Base-by-base conservation (phyloP, 2,888 invertebrate species). In the Pollenia angustigena region DNA sequence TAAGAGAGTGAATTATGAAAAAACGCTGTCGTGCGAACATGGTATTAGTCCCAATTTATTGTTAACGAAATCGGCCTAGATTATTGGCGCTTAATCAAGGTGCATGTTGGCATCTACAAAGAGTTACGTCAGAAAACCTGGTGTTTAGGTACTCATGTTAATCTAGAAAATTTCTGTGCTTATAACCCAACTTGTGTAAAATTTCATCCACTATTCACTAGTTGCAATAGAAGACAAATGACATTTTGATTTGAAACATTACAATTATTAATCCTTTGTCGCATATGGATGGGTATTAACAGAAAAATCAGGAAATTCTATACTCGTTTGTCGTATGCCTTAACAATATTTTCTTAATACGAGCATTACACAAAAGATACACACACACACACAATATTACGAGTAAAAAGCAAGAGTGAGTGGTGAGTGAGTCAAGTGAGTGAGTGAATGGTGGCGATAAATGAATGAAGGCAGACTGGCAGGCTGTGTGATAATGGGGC, bases 211-310 rank as follows among this genome's bases (percentile, higher is more conserved):
- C 23, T 56, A n/a, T 68, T 56, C 46, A 10, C 23, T 16, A 56
- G 11, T n/a, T 48, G 18, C 78, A 64, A 18, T 64, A 14, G 23
- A 48, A 32, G 16, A 66, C 64, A 60, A 81, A 68, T 81, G 75
- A 81, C 60, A 69, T 82, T 76, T 81, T 62, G 76, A 82, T 76
- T 69, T 44, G 14, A 62, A 82, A 54, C 42, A 74, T 54, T 60
- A 64, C 52, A 79, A 82, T 62, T 74, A 42, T 72, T 84, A 84
- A 84, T 84, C 79, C 60, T 79, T 74, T 74, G 68, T 60, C 23
- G 68, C 60, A 68, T 60, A 75, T 80, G 69, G 62, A 56, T 62
- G 69, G 52, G 42, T 74, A 79, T 84, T 68, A 60, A 84, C 68
- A 10, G 48, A 72, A 79, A 32, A 79, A 66, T 66, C 71, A 79